Conservation (phyloP, 1,140 invertebrate species). For the Pachypeltis micranthus region DNA sequence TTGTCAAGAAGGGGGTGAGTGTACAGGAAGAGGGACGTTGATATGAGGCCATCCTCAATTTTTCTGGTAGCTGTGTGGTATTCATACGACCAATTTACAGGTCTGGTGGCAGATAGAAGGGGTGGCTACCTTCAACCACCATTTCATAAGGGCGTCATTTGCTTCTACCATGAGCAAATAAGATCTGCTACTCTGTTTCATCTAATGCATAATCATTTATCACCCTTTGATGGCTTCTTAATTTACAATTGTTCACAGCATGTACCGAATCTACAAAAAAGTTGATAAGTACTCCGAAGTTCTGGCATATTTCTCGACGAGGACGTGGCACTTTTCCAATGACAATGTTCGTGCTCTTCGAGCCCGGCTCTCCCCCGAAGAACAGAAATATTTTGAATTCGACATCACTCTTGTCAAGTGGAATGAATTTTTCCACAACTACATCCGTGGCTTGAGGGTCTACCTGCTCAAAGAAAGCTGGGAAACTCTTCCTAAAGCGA, state of each 20-base stretch:
- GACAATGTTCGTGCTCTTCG: constrained; percentile 50
- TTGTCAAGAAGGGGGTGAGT: too few species aligned
- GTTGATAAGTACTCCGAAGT: constrained; percentile 55
- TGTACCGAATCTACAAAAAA: constrained; percentile 58
- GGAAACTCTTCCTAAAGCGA: constrained; percentile 34
- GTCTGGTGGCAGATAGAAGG: too few species aligned
- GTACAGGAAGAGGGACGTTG: too few species aligned
- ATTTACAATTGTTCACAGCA: constrained; percentile 44
- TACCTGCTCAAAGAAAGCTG: constrained; percentile 51
- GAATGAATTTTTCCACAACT: constrained; percentile 44
- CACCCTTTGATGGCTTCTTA: too few species aligned
- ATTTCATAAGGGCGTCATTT: too few species aligned
- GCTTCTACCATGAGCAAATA: too few species aligned
- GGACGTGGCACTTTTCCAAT: constrained; percentile 57
- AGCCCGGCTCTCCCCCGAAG: constrained; percentile 44
- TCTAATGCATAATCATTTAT: too few species aligned
- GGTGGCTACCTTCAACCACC: too few species aligned
- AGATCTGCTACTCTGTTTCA: too few species aligned
- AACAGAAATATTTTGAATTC: constrained; percentile 53
- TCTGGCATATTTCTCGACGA: constrained; percentile 55
- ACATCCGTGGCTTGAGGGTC: constrained; percentile 44
- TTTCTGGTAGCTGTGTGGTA: too few species aligned
- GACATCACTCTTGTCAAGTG: constrained; percentile 51
- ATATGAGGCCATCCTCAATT: too few species aligned
- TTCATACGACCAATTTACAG: too few species aligned